phyloP scores from a whole-genome alignment of 2,113 vertebrate species.

The Anarhynchus alexandrinus region DNA sequence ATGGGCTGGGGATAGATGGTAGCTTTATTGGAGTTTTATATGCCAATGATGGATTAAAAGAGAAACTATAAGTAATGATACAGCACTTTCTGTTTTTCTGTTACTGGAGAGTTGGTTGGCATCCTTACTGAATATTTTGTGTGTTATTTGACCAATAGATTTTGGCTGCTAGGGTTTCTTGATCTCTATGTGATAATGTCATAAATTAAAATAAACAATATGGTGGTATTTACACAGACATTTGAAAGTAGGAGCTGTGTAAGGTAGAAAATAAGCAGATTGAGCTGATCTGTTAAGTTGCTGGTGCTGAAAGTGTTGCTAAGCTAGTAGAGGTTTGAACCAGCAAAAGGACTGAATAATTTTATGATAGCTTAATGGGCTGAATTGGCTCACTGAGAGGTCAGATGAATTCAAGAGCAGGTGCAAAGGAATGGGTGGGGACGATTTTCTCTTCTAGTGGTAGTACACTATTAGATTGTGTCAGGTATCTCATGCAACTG shows the following conservation, averaged over 20 bases:
- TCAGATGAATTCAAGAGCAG: neutral
- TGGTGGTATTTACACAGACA: neutral
- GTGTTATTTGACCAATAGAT: neutral
- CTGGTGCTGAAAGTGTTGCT: neutral
- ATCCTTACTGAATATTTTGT: neutral
- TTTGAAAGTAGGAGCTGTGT: neutral
- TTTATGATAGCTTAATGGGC: neutral
- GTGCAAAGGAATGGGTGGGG: neutral
- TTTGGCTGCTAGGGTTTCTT: neutral
- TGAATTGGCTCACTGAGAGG: neutral
- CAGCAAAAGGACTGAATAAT: neutral
- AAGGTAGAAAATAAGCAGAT: neutral
- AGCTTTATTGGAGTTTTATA: neutral
- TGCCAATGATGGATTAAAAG: neutral
- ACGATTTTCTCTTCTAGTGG: neutral
- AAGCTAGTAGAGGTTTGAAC: neutral
- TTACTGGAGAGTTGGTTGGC: neutral
- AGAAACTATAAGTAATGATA: neutral
- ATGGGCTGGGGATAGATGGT: neutral
- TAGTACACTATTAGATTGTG: neutral
- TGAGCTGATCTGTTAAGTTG: neutral
- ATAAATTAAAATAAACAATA: neutral
- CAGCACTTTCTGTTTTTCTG: neutral
- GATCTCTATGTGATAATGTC: neutral
- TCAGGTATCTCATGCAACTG: neutral